Percentiles rank a stretch among this genome's conserved stretches.
phyloP scores from a whole-genome alignment of 2,797 vertebrate genomes.

The Poecile montanus region DNA sequence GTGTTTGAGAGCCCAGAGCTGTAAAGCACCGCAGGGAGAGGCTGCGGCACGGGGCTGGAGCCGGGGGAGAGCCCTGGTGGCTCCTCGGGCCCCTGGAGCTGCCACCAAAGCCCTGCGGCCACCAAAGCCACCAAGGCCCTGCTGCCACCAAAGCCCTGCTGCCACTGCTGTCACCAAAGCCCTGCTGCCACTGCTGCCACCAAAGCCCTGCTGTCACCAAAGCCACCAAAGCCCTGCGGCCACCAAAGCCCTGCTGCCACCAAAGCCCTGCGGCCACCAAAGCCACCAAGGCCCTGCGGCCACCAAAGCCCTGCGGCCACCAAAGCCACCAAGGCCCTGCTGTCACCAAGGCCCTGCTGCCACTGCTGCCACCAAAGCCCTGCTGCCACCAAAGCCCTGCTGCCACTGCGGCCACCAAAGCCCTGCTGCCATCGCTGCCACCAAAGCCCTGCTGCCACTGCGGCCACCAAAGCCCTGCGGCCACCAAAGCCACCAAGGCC shows the following conservation, averaged over 20 bases:
- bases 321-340: neutral
- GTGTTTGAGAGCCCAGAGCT: neutral
- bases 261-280: no score
- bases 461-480: no score
- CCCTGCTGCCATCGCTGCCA: no score
- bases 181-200: no score
- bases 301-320: no score
- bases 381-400: neutral
- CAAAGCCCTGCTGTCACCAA: no score
- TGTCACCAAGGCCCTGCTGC: neutral
- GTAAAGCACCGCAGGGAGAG: accelerated
- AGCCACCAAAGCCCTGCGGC: no score
- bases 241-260: no score
- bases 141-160: neutral
- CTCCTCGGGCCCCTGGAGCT: neutral
- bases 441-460: no score
- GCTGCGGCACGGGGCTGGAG: neutral
- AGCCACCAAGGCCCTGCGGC: no score
- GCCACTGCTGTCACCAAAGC: neutral
- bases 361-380: neutral
- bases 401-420: no score
- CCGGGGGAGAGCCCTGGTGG: neutral
- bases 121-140: neutral
- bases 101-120: neutral
- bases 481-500: no score